These are phyloP conservation scores for Spizella passerina DNA, from an alignment of 2,797 vertebrate genomes.

Conservation along the genomic window DNA sequence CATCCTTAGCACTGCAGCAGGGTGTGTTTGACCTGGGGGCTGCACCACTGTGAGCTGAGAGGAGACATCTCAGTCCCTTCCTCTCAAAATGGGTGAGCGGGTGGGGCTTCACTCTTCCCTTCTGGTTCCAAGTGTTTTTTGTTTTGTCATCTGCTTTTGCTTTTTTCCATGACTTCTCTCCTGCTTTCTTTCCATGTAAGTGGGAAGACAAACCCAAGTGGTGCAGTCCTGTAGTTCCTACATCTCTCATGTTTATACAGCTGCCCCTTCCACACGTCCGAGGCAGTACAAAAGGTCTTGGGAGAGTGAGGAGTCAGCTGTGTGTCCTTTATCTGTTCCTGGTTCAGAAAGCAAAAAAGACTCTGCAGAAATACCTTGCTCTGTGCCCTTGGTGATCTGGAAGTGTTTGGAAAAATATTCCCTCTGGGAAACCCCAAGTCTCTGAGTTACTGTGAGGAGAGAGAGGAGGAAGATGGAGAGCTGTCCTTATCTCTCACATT, in stretches of 20 bases:
- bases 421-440: conserved; percentile 46
- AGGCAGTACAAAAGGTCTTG: conserved; percentile 11
- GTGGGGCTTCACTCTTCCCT: conserved; percentile 42
- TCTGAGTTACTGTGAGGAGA: conserved; percentile 42
- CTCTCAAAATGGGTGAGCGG: conserved; percentile 9
- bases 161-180: conserved; percentile 31
- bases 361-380: conserved; percentile 6
- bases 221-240: conserved; percentile 2
- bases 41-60: conserved; percentile 42
- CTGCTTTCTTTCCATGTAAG: conserved; percentile 36
- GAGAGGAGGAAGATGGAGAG: conserved; percentile 62
- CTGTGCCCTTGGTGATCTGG: conserved; percentile 1
- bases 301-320: neutral
- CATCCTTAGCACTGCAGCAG: conserved; percentile 43
- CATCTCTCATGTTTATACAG: neutral
- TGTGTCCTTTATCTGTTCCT: neutral
- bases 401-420: conserved; percentile 28
- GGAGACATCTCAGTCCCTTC: neutral
- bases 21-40: conserved; percentile 50
- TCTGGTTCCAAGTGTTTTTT: conserved; percentile 31
- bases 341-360: conserved; percentile 5
- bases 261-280: neutral
- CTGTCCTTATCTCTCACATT: conserved; percentile 61
- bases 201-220: conserved; percentile 23
- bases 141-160: conserved; percentile 52